Base-by-base conservation (phyloP, 1,140 invertebrate genomes). In the Drosophila nebulosa region DNA sequence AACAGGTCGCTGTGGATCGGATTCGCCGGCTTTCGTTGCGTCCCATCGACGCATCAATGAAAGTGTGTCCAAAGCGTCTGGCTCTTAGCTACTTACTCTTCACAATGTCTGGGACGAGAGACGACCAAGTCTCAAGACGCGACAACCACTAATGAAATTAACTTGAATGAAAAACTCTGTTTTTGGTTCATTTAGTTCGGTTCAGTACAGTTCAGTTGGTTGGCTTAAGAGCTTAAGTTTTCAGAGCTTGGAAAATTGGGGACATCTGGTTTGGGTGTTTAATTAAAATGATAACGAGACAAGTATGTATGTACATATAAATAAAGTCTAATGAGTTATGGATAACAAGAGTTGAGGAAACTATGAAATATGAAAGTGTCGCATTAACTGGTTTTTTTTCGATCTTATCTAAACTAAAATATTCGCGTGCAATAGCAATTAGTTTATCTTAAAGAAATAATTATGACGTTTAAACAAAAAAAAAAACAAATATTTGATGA, bases 31-130 rank as follows among this genome's bases (percentile, higher is more conserved):
- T 73, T 36, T 46, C 18, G 39, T 18, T 16, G 39, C 39, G 14
- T 39, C 36, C 14, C 4, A 14, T 39, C 5, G 52, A 21, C 18
- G 62, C 56, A 32, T 56, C 65, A 76, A 76, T 36, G 73, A 76
- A 76, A 76, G 74, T 76, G 73, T 76, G 72, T 76, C 73, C 64
- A 59, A 76, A 76, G 70, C 26, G 52, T 55, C 46, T 22, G 22
- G 46, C 30, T 12, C 21, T 7, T 10, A 51, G 7, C 46, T 24
- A 51, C 46, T 50, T 50, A 50, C 18, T 12, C 7, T 22, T 6
- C n/a, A 53, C 7, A 30, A 30, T 53, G 24, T 16, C 5, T 42
- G 26, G 22, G 12, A n/a, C n/a, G 21, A 9, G 21, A 24, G 46
- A 24, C 21, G 39, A 46, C 39, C 18, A 53, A 53, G 51, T 16